phyloP scores from a whole-genome alignment of 1,140 invertebrate species.

The Trichomalopsis sarcophagae region DNA sequence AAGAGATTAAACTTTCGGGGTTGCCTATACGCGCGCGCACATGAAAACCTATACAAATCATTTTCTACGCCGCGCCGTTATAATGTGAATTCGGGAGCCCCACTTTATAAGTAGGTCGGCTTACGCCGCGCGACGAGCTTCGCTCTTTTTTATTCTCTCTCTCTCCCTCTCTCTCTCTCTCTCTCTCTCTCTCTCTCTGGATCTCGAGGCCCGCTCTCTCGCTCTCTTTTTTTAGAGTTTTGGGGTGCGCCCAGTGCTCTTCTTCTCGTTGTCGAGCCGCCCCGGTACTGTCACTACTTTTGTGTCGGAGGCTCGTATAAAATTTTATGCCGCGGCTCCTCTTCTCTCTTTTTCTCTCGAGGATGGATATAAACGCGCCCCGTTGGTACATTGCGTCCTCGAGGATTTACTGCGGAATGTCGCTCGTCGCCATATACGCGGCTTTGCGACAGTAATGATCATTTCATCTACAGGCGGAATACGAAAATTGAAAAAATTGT shows the following conservation, averaged over 20 bases:
- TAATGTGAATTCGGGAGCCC: slow-evolving; percentile 66
- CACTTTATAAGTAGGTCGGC: slow-evolving; percentile 68
- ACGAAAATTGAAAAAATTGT: no score
- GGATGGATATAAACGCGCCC: slow-evolving; percentile 5
- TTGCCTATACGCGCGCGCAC: slow-evolving; percentile 40
- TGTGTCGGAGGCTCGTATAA: slow-evolving; percentile 38
- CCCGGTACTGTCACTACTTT: slow-evolving; percentile 47
- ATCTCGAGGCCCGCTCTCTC: neutral
- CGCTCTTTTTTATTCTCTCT: slow-evolving; percentile 30
- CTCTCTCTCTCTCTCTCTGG: neutral
- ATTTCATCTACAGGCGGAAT: neutral
- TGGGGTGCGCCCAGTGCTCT: slow-evolving; percentile 40
- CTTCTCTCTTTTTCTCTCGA: neutral
- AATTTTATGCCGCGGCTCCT: slow-evolving; percentile 40
- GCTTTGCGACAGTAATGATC: neutral
- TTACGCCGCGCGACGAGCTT: slow-evolving; percentile 52
- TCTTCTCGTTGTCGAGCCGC: slow-evolving; percentile 31
- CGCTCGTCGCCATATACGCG: neutral
- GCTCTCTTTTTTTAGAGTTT: slow-evolving; percentile 39
- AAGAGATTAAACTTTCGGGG: slow-evolving; percentile 48
- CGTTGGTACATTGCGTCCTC: slow-evolving; percentile 3
- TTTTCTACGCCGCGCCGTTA: slow-evolving; percentile 66
- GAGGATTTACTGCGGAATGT: slow-evolving; percentile 33
- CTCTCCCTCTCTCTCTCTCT: slow-evolving; percentile 37
- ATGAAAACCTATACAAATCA: slow-evolving; percentile 67